Conservation (phyloP, 2,797 vertebrate species). For the Sternarchorhynchus goeldii region DNA sequence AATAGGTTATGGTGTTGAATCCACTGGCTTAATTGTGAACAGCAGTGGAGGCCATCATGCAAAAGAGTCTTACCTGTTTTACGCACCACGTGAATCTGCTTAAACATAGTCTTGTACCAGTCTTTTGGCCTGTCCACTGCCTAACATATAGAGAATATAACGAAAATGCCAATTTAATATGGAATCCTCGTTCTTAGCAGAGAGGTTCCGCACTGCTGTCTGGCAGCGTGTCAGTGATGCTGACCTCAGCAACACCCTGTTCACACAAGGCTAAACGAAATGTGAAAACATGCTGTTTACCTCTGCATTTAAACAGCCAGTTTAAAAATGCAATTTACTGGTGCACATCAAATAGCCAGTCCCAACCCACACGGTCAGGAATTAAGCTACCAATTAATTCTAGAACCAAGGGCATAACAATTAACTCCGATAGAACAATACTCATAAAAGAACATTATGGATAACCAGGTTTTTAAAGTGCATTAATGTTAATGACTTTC, state of each 20-base stretch:
- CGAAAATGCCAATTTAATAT: conserved; percentile 31
- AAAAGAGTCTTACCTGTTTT: conserved; percentile 76
- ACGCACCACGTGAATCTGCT: conserved; percentile 88
- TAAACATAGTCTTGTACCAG: conserved; percentile 92
- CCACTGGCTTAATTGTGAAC: not conserved
- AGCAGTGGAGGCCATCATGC: not conserved
- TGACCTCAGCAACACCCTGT: conserved; percentile 47
- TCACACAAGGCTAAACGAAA: conserved; percentile 48
- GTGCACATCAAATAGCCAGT: conserved; percentile 40
- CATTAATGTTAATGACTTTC: conserved; percentile 3
- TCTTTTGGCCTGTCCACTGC: conserved; percentile 86
- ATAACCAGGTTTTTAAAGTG: not conserved
- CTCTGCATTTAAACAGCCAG: too few relatives aligned
- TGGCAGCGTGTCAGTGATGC: conserved; percentile 44
- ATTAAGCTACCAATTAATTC: conserved; percentile 47
- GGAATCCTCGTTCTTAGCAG: not conserved
- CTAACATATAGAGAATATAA: conserved; percentile 58
- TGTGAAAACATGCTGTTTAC: conserved; percentile 22
- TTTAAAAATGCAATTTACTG: conserved; percentile 47
- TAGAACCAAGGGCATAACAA: conserved; percentile 32
- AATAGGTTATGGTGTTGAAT: not conserved
- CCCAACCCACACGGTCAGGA: conserved; percentile 50
- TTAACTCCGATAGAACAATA: not conserved
- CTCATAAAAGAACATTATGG: conserved; percentile 10
- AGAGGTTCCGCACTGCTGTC: conserved; percentile 44